phyloP scores from a whole-genome alignment of 2,888 invertebrate species.

The Pollenia griseotomentosa region DNA sequence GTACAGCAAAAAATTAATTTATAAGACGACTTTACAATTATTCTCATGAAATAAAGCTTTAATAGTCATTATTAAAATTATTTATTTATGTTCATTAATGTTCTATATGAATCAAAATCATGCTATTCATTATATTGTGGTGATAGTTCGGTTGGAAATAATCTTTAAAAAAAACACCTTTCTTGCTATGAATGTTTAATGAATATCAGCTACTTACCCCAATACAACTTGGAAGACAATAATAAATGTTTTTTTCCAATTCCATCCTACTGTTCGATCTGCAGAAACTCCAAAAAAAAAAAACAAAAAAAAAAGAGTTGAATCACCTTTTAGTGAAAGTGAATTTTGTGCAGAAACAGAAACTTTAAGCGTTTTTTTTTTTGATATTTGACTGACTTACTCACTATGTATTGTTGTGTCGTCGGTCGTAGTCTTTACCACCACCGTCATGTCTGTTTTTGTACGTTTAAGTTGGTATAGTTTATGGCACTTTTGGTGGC shows the following conservation, averaged over 20 bases:
- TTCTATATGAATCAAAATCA: no score
- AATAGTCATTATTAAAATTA: no score
- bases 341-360: slow-evolving; percentile 71
- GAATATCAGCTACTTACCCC: no score
- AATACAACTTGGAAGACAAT: no score
- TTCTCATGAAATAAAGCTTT: no score
- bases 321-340: slow-evolving; percentile 75
- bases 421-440: neutral
- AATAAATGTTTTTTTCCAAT: neutral
- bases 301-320: slow-evolving; percentile 54
- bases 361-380: slow-evolving; percentile 33
- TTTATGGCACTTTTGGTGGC: slow-evolving; percentile 25
- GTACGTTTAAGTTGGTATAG: slow-evolving; percentile 5
- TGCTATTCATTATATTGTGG: no score
- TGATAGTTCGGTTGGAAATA: no score
- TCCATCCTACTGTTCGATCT: slow-evolving; percentile 19
- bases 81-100: no score
- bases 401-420: slow-evolving; percentile 20
- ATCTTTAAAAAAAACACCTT: no score
- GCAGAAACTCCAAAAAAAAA: neutral
- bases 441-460: slow-evolving; percentile 19
- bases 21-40: no score
- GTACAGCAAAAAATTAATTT: no score
- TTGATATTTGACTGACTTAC: slow-evolving; percentile 39
- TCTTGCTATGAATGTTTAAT: no score